phyloP scores from a whole-genome alignment of 1,140 invertebrate genomes.

The Apis florea region DNA sequence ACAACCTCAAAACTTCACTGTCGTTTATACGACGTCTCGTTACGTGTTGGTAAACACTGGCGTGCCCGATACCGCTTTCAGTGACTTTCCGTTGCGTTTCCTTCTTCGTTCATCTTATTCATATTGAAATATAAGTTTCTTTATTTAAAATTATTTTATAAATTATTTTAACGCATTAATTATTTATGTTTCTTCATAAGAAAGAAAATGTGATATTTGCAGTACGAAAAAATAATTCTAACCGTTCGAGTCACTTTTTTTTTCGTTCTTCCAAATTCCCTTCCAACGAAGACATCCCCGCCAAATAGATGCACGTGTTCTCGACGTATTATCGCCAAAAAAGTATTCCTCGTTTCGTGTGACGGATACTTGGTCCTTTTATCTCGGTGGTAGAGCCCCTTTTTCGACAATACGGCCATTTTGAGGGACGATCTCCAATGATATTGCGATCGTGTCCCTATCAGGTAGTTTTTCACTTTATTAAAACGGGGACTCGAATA shows the following conservation, averaged over 20 bases:
- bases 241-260: neutral
- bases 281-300: neutral
- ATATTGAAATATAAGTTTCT: neutral
- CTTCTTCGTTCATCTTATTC: neutral
- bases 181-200: too few species aligned
- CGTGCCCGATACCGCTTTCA: slow-evolving; percentile 32
- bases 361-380: neutral
- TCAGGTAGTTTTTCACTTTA: neutral
- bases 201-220: too few species aligned
- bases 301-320: neutral
- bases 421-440: neutral
- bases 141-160: too few species aligned
- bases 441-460: slow-evolving; percentile 7
- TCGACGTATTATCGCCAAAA: neutral
- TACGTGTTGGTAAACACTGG: slow-evolving; percentile 41
- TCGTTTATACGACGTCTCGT: slow-evolving; percentile 38
- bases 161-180: too few species aligned
- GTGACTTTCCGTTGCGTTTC: neutral
- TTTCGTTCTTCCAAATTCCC: neutral
- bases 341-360: neutral
- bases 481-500: slow-evolving; percentile 1
- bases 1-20: slow-evolving; percentile 48
- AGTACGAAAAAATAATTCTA: too few species aligned
- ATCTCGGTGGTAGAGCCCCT: neutral
- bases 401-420: slow-evolving; percentile 3